phyloP scores from a whole-genome alignment of 2,113 vertebrate species.

The Gobiocypris rarus region DNA sequence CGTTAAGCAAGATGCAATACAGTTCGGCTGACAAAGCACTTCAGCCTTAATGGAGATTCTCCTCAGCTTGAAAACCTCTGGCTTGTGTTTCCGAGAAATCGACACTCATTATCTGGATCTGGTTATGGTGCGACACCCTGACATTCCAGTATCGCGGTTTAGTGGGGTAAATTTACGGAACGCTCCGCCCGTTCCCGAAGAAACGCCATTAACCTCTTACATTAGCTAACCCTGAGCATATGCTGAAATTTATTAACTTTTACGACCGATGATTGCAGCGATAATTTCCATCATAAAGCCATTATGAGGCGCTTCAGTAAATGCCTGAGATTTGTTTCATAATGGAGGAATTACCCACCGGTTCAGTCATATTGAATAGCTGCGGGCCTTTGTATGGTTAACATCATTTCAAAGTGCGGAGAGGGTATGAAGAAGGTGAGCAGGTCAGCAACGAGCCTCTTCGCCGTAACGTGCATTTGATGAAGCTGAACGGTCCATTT shows the following conservation, averaged over 20 bases:
- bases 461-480: background rate
- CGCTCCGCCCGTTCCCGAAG: slow-evolving; percentile 26
- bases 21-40: slow-evolving; percentile 29
- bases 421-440: slow-evolving; percentile 3
- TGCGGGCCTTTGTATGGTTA: slow-evolving; percentile 10
- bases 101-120: slow-evolving; percentile 29
- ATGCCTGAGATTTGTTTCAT: slow-evolving; percentile 30
- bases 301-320: slow-evolving; percentile 21
- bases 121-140: slow-evolving; percentile 3
- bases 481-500: background rate
- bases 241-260: slow-evolving; percentile 37
- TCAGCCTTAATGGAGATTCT: slow-evolving; percentile 30
- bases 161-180: slow-evolving; percentile 44
- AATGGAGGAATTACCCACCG: slow-evolving; percentile 11
- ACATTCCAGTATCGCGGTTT: background rate
- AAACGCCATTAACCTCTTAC: slow-evolving; percentile 47
- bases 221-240: slow-evolving; percentile 40
- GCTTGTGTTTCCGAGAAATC: slow-evolving; percentile 23
- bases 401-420: background rate
- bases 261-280: background rate
- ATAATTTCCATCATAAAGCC: slow-evolving; percentile 45
- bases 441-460: background rate
- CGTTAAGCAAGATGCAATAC: slow-evolving; percentile 28
- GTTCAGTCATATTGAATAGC: slow-evolving; percentile 24
- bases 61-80: slow-evolving; percentile 19